These are phyloP conservation scores for Erythrocercus mccallii DNA, from an alignment of 2,113 vertebrate species.

Conservation along the genomic window DNA sequence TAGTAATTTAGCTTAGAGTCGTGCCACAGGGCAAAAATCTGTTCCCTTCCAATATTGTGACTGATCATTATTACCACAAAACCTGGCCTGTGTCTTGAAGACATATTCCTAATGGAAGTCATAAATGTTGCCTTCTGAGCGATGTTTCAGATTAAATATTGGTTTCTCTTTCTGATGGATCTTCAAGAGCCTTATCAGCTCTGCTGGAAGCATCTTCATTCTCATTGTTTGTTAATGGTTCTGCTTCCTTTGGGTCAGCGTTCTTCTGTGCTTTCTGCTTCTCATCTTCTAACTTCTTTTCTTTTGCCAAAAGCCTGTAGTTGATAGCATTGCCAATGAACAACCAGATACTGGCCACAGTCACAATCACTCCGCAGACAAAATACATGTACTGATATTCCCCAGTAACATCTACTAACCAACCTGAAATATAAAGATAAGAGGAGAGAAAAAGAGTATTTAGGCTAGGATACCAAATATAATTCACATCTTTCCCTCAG, in stretches of 20 bases:
- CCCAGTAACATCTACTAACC: slow-evolving; percentile 89
- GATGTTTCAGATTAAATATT: slow-evolving; percentile 81
- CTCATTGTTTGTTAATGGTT: slow-evolving; percentile 65
- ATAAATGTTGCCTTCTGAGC: slow-evolving; percentile 43
- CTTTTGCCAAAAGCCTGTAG: slow-evolving; percentile 88
- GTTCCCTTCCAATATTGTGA: slow-evolving; percentile 32
- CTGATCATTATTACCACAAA: slow-evolving; percentile 50
- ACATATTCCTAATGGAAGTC: slow-evolving; percentile 43
- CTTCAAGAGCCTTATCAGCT: slow-evolving; percentile 42
- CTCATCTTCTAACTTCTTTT: slow-evolving; percentile 75
- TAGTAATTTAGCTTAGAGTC: neutral
- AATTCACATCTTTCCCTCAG: neutral
- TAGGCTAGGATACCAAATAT: neutral
- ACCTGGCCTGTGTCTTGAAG: slow-evolving; percentile 38
- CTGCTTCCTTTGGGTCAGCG: slow-evolving; percentile 62
- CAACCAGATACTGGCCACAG: slow-evolving; percentile 87
- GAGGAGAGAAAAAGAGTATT: neutral
- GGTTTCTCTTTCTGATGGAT: slow-evolving; percentile 87
- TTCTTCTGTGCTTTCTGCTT: slow-evolving; percentile 70
- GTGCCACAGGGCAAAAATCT: slow-evolving; percentile 20
- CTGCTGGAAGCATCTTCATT: slow-evolving; percentile 59
- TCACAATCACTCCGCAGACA: slow-evolving; percentile 86
- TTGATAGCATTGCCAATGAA: slow-evolving; percentile 95
- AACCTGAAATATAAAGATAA: slow-evolving; percentile 79
- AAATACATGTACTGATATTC: slow-evolving; percentile 95